Evolutionary conservation across 37 sponge, comb jelly and placozoan species (phyloP).

Genomic region (Dysidea cf. avara): DNA sequence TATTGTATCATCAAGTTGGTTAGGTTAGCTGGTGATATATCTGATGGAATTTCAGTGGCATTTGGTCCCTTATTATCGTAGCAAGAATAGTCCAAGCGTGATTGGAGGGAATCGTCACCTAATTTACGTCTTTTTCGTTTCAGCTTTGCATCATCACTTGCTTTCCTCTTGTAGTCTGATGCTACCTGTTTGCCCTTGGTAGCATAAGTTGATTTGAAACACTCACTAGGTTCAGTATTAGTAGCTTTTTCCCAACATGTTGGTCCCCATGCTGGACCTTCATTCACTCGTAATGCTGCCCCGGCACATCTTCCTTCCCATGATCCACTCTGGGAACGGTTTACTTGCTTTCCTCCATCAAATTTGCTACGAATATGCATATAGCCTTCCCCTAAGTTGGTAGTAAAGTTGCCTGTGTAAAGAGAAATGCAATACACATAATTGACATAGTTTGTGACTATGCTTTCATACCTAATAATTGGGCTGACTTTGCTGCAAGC

Average conservation of each 20-base stretch:
- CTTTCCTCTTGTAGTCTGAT: too few species aligned
- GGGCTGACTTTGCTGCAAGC: too few species aligned
- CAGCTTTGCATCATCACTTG: too few species aligned
- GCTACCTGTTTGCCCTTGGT: slow-evolving; percentile 3
- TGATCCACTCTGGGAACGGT: neutral
- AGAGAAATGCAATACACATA: too few species aligned
- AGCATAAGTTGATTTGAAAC: neutral
- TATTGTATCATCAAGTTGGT: too few species aligned
- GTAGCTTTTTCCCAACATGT: neutral
- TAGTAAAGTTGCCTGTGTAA: too few species aligned
- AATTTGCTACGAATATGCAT: slow-evolving; percentile 3
- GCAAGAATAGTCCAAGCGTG: neutral
- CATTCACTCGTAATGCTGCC: neutral
- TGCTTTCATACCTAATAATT: too few species aligned
- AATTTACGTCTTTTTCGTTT: too few species aligned
- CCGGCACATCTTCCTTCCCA: neutral
- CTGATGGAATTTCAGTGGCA: neutral
- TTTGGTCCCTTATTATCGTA: too few species aligned
- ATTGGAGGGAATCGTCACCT: neutral
- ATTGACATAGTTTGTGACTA: too few species aligned
- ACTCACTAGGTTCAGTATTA: neutral
- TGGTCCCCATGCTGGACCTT: slow-evolving; percentile 10
- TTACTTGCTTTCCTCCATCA: neutral
- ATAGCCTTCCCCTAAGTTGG: neutral
- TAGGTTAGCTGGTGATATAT: too few species aligned